Base-by-base conservation (phyloP, 1,140 invertebrate genomes). In the Platyscapa corneri region DNA sequence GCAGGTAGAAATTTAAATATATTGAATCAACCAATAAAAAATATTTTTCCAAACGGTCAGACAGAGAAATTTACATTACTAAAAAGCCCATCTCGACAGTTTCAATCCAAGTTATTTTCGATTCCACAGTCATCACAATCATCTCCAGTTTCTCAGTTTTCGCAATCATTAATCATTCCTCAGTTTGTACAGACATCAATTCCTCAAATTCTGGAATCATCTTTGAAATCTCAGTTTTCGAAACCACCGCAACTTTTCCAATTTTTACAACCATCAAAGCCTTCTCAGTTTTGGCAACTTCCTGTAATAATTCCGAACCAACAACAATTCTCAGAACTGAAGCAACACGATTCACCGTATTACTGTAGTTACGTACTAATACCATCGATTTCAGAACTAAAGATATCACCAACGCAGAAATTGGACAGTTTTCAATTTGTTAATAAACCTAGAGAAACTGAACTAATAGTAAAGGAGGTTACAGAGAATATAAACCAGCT, bases 281-380 rank as follows among this genome's bases (percentile, higher is more conserved):
- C 7, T 56, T 27, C 32, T 18, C 76, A 79, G 39, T 39, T 64
- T 37, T 64, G n/a, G 14, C 60, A 80, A 46, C 0, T 46, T 6
- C 78, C 78, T 7, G 30, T 76, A 16, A 72, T 53, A 46, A 37
- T 37, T 75, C 37, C 49, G 2, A 32, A 39, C 23, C 23, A n/a
- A 56, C 30, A 32, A 64, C 7, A 39, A 7, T 16, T n/a, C 7
- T 65, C 46, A 23, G 39, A 70, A 37, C 67, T n/a, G 10, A 12
- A 34, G 12, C 65, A 56, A 46, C 64, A 27, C 16, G 80, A 53
- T 30, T 3, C 23, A 70, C 70, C 53, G 5, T 85, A 64, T 27
- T 86, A 86, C 16, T 86, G 85, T 23, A 82, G 80, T 32, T 78
- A 81, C 23, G 32, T 86, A 2, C 46, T 74, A 6, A 27, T 74